Evolutionary conservation across 2,888 invertebrate genomes (phyloP), one percentile per base, ranked within the genome.

Genomic region (Penaeus monodon): DNA sequence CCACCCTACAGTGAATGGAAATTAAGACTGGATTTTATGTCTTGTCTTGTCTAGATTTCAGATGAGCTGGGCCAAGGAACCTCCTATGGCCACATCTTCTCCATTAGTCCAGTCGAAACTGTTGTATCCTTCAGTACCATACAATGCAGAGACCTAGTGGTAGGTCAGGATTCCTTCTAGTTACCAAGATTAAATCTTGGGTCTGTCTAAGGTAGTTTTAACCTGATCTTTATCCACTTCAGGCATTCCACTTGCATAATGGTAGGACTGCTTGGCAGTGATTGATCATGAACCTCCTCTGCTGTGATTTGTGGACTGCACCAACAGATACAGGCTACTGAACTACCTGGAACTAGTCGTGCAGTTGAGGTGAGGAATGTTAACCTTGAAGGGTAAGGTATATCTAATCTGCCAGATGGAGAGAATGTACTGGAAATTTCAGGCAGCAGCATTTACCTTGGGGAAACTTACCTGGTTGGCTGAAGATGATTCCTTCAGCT

Each of bases 81-180:
- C 17, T 57, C 49, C 12, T 82, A 82, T 33, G 82, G 82, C n/a
- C 82, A 82, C 64, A 73, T 82, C 24, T 63, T 73, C 74, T 73
- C 74, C 24, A n/a, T n/a, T 1, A 33, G 29, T 49, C 14, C 57
- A 33, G 33, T 70, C 14, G 63, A 74, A 33, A 57, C 74, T 20
- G 29, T 70, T 29, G 74, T 74, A 24, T 70, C 82, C 20, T 82
- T 82, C 38, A 74, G 73, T 12, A 82, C 73, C 3, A n/a, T 20
- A 17, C n/a, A 63, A 14, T 82, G 82, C 73, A 57, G 57, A 29
- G 73, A 82, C 64, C 27, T 82, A 64, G 82, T 82, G 82, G 82
- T 82, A 29, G 64, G 82, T 1, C 7, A 22, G 2, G 38, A 8
- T 44, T 44, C 0, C 3, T 0, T 0, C 7, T 2, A 7, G 38